Evolutionary conservation across 2,113 vertebrate species (phyloP).

Genomic region (Oriolus oriolus): DNA sequence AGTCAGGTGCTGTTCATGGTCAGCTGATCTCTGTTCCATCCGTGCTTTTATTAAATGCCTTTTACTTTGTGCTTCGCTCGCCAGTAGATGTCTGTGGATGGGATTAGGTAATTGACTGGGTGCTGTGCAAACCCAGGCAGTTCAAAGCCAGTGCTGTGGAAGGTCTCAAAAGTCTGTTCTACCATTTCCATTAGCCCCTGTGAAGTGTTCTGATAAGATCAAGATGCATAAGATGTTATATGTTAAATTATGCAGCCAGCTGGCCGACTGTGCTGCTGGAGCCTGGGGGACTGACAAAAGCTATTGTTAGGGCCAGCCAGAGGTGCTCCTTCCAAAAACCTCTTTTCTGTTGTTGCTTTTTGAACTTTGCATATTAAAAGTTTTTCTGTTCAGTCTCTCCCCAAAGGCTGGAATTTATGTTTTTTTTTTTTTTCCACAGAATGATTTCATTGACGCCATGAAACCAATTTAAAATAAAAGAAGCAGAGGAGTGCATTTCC

Average conservation of each 20-base stretch:
- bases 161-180: background rate
- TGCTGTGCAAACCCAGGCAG: background rate
- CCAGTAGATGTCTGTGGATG: background rate
- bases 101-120: background rate
- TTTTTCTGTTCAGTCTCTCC: background rate
- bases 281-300: background rate
- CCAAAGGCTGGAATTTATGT: background rate
- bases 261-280: background rate
- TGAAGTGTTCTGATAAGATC: background rate
- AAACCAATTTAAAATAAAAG: background rate
- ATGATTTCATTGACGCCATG: background rate
- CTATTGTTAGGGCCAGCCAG: background rate
- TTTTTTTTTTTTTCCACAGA: background rate
- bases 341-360: background rate
- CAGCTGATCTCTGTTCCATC: background rate
- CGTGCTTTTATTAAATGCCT: background rate
- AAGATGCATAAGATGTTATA: background rate
- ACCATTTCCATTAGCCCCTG: background rate
- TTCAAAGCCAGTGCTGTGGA: background rate
- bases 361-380: background rate
- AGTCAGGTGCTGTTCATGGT: background rate
- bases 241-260: conserved; percentile 1
- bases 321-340: background rate
- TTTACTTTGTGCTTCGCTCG: background rate
- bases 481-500: background rate